phyloP scores from a whole-genome alignment of 2,113 vertebrate genomes.

The Lagenorhynchus albirostris region DNA sequence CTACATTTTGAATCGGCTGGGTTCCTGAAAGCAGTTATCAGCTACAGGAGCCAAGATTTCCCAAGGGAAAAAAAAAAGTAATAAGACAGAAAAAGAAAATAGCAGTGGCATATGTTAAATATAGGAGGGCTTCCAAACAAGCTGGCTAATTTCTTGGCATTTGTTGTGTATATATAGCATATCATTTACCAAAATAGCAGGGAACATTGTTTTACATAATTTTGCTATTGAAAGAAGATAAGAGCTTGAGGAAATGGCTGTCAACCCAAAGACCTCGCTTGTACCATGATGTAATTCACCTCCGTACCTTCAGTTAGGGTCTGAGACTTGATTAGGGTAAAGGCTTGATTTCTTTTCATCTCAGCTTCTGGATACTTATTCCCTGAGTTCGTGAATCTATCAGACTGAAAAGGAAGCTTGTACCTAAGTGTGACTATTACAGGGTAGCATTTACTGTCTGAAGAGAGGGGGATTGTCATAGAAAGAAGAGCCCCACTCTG shows the following conservation, averaged over 20 bases:
- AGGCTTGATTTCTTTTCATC: neutral
- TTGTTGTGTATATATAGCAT: conserved; percentile 37
- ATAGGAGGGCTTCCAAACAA: neutral
- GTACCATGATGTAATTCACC: neutral
- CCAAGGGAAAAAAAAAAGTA: neutral
- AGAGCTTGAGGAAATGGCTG: conserved; percentile 29
- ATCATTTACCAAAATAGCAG: conserved; percentile 57
- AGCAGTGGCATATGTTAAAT: conserved; percentile 41
- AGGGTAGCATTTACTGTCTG: neutral
- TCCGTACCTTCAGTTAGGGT: neutral
- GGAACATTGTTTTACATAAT: conserved; percentile 65
- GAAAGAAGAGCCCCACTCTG: neutral
- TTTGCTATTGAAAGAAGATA: conserved; percentile 38
- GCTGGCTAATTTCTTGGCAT: conserved; percentile 43
- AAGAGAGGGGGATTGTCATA: neutral
- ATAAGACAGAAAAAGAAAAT: conserved; percentile 36
- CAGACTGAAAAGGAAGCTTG: neutral
- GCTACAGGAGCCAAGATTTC: conserved; percentile 18
- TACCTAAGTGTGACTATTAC: neutral
- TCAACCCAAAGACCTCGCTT: conserved; percentile 4
- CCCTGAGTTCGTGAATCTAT: neutral
- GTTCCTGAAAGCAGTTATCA: conserved; percentile 53
- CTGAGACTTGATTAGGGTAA: neutral
- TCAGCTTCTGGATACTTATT: neutral
- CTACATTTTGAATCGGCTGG: neutral